Evolutionary conservation across 2,113 vertebrate species (phyloP), one percentile per base, ranked within the genome.

Genomic region (Corythornis cristatus): DNA sequence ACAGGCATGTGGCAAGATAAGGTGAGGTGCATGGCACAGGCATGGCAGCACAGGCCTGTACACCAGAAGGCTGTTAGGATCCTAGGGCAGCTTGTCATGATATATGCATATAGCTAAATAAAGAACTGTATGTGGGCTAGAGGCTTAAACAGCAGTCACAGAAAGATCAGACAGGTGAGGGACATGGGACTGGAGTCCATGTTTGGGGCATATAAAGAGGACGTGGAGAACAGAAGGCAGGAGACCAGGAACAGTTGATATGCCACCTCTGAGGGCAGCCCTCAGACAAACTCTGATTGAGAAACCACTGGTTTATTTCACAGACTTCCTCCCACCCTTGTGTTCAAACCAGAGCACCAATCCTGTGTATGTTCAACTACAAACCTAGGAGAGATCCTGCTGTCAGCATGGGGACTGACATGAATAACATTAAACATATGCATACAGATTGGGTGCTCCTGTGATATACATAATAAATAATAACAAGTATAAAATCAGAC

Each of bases 401-500:
- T 93, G 46, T 51, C 33, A 68, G 48, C 54, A 11, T 65, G 31
- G 21, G 42, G 50, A 82, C 54, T 87, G 50, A 61, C 28, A 12
- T 28, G 25, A 71, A 19, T 37, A 65, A 78, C n/a, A 42, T 50
- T 84, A 75, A 95, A 84, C n/a, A 37, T 20, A 25, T 43, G 31
- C 35, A 53, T 85, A 42, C 2, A 51, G n/a, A 72, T 90, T 76
- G 64, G 56, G n/a, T 86, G 91, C 72, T 91, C 91, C 72, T 81
- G 72, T 83, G 65, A 29, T 56, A 68, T 78, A 17, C 37, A 43
- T 45, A 84, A 86, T 66, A 89, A 85, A 88, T 88, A 88, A 68
- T 62, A 82, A 46, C 40, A 77, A 62, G 37, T 51, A 54, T 75
- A 68, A 78, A 88, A 87, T 2, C 28, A 95, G 61, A 90, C 40